These are phyloP conservation scores for Erynnis tages DNA, from an alignment of 2,888 invertebrate genomes.

Conservation along the genomic window DNA sequence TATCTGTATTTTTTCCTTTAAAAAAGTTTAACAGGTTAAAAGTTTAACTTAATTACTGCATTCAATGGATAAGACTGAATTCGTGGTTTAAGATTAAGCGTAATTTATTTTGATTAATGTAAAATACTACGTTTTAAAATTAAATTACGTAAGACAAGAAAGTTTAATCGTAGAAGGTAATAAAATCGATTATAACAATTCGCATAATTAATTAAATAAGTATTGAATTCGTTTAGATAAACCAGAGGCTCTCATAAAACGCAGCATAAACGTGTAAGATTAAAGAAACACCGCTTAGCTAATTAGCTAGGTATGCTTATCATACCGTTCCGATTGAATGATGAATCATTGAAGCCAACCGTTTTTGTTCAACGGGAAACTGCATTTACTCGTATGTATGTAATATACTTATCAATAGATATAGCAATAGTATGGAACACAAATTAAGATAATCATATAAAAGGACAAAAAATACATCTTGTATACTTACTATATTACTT, in stretches of 20 bases:
- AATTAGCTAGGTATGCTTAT: not conserved
- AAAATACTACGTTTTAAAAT: not conserved
- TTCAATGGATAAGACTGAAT: not conserved
- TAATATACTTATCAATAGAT: too few relatives aligned
- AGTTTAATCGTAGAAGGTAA: too few relatives aligned
- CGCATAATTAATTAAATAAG: not conserved
- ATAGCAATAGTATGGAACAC: too few relatives aligned
- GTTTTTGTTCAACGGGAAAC: slow-evolving; percentile 8
- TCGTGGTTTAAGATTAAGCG: not conserved
- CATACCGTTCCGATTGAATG: slow-evolving; percentile 16
- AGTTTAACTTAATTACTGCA: not conserved
- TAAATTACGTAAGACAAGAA: not conserved
- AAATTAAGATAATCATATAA: too few relatives aligned
- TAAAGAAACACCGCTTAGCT: not conserved
- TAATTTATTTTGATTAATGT: not conserved
- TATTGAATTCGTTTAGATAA: not conserved
- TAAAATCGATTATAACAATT: too few relatives aligned
- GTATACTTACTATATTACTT: too few relatives aligned
- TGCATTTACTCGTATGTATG: not conserved
- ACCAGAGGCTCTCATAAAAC: not conserved
- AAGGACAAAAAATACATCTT: too few relatives aligned
- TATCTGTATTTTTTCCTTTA: not conserved
- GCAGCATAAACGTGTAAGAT: not conserved
- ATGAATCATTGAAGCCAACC: not conserved
- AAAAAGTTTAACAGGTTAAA: not conserved